Conservation (phyloP, 2,113 vertebrate genomes). For the Aldabrachelys gigantea region DNA sequence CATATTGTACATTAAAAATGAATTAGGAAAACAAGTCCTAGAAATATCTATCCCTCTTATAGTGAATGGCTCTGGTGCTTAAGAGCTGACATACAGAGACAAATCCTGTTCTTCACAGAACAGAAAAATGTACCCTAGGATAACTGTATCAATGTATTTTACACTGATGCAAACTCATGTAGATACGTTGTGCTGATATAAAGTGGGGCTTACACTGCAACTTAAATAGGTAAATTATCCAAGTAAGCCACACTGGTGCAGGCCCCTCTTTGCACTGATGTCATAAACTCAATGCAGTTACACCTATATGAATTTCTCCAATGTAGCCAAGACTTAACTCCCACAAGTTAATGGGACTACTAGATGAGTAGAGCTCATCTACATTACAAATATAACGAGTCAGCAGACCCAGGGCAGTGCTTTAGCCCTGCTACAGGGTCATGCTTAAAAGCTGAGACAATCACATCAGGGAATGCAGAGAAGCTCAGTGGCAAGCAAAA, state of each 20-base stretch:
- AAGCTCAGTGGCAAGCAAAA: neutral
- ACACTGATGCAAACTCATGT: neutral
- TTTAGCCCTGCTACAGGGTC: neutral
- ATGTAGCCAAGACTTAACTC: neutral
- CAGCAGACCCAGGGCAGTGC: neutral
- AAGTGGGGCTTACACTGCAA: neutral
- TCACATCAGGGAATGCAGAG: neutral
- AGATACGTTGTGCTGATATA: rapidly evolving
- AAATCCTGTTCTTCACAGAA: neutral
- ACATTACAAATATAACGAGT: neutral
- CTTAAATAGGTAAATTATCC: neutral
- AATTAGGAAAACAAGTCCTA: rapidly evolving
- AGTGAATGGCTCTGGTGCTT: neutral
- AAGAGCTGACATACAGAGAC: neutral
- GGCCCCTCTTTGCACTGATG: neutral
- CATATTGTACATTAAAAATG: neutral
- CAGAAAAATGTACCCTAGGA: neutral
- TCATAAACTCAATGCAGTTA: neutral
- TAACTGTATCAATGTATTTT: neutral
- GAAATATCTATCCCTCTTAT: neutral
- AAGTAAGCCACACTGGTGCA: neutral
- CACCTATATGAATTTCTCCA: neutral
- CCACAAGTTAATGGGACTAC: neutral
- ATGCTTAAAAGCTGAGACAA: neutral
- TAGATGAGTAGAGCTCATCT: neutral